Evolutionary conservation across 2,888 invertebrate genomes (phyloP).

Genomic region (Stenolophus ochropezus): DNA sequence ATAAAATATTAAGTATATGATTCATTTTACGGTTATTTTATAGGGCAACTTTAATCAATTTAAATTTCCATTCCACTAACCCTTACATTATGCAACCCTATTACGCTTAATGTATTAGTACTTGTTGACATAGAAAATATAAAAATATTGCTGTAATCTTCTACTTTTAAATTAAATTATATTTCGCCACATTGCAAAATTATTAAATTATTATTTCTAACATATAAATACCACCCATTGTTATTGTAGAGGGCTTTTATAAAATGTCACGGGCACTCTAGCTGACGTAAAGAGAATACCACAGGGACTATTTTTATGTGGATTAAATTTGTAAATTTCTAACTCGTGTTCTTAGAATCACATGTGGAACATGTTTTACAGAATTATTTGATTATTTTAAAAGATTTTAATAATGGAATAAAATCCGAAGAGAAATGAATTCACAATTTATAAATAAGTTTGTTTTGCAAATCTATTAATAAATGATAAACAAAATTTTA

Average conservation of each 20-base stretch:
- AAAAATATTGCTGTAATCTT: background rate
- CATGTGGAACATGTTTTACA: no score
- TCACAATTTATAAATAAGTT: background rate
- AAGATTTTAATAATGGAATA: background rate
- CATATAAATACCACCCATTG: no score
- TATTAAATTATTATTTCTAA: background rate
- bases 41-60: background rate
- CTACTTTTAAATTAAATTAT: background rate
- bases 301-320: no score
- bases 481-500: background rate
- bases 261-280: no score
- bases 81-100: background rate
- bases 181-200: background rate
- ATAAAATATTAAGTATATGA: background rate
- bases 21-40: background rate
- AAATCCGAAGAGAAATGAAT: background rate
- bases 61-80: background rate
- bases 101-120: background rate
- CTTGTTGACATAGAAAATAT: background rate
- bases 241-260: no score
- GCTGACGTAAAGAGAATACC: no score
- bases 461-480: background rate
- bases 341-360: no score
- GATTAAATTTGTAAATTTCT: no score
- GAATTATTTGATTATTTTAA: background rate